Evolutionary conservation across 2,888 invertebrate genomes (phyloP).

Genomic region (Chydorus sphaericus): DNA sequence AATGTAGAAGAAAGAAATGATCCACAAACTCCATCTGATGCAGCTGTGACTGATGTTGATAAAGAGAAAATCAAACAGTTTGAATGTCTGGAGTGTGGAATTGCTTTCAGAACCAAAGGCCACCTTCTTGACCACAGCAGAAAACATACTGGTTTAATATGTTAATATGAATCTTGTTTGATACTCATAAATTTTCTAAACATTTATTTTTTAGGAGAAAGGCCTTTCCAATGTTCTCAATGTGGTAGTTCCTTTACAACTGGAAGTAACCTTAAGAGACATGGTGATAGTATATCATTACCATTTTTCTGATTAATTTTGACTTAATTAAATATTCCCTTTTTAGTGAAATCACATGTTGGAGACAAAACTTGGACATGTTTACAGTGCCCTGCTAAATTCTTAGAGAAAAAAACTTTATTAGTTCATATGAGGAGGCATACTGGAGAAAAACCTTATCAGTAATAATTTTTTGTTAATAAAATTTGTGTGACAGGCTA

Average conservation of each 20-base stretch:
- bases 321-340: neutral
- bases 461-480: conserved; percentile 23
- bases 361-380: conserved; percentile 26
- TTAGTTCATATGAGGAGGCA: conserved; percentile 26
- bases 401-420: conserved; percentile 26
- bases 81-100: conserved; percentile 21
- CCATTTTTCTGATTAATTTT: too few species aligned
- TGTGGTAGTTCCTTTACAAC: conserved; percentile 22
- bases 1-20: neutral
- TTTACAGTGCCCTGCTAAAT: conserved; percentile 22
- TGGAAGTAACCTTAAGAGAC: conserved; percentile 24
- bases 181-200: neutral
- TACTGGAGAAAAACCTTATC: conserved; percentile 30
- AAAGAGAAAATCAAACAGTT: conserved; percentile 18
- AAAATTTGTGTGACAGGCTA: neutral
- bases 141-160: conserved; percentile 17
- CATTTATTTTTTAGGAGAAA: too few species aligned
- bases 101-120: conserved; percentile 21
- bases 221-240: conserved; percentile 19
- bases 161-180: neutral
- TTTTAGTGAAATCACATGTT: conserved; percentile 21
- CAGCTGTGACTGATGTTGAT: neutral
- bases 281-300: too few species aligned
- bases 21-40: neutral
- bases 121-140: conserved; percentile 22